These are phyloP conservation scores for Clepsis dumicolana DNA, from an alignment of 2,888 invertebrate genomes.

Conservation along the genomic window DNA sequence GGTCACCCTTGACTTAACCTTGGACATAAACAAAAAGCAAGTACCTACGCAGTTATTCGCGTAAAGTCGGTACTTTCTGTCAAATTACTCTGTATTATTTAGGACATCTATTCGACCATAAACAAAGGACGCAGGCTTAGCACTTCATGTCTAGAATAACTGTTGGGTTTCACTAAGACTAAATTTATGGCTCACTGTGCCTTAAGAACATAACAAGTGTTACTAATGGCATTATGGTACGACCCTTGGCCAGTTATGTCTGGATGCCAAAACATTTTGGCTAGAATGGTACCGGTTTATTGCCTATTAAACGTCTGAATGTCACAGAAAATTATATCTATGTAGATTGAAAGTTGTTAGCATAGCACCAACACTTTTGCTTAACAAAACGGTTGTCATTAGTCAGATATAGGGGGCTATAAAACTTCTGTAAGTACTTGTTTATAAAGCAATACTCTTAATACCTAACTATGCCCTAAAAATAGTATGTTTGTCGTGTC, in stretches of 20 bases:
- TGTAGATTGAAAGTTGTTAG: too few species aligned
- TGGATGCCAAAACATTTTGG: not conserved
- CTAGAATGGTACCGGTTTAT: not conserved
- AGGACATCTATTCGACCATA: not conserved
- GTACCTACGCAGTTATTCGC: not conserved
- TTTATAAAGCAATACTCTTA: too few species aligned
- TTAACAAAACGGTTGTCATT: too few species aligned
- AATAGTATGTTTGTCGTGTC: too few species aligned
- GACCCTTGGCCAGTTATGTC: not conserved
- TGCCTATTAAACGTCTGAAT: not conserved
- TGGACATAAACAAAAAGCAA: not conserved
- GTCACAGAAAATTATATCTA: not conserved
- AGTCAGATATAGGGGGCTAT: too few species aligned
- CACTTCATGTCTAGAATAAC: slow-evolving; percentile 2
- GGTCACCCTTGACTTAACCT: not conserved
- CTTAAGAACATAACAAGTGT: slow-evolving; percentile 4
- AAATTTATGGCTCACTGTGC: slow-evolving; percentile 11
- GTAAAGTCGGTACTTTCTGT: not conserved
- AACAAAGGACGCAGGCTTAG: slow-evolving; percentile 1
- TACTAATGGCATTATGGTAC: not conserved
- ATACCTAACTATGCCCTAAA: too few species aligned
- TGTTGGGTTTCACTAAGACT: not conserved
- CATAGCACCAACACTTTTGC: too few species aligned
- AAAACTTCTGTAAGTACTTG: too few species aligned
- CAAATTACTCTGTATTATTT: not conserved